These are phyloP conservation scores for Acromyrmex charruanus DNA, from an alignment of 1,140 invertebrate species.

Conservation along the genomic window DNA sequence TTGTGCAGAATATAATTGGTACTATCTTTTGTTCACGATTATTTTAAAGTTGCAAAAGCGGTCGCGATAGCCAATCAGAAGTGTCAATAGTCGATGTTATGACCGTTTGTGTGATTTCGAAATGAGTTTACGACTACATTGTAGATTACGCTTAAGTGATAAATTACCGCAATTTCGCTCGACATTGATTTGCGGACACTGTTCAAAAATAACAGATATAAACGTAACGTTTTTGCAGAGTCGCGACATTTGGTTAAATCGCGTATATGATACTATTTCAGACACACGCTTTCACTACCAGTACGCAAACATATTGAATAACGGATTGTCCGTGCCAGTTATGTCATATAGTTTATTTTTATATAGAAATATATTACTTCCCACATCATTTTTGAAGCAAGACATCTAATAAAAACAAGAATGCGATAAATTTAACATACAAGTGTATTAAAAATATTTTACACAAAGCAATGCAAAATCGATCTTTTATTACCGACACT, in stretches of 20 bases:
- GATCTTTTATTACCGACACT: background rate
- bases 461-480: background rate
- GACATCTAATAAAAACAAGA: background rate
- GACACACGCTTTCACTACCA: background rate
- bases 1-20: too few relatives aligned
- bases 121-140: too few relatives aligned
- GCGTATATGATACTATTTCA: background rate
- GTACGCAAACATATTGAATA: background rate
- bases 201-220: background rate
- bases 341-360: background rate
- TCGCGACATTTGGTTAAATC: constrained; percentile 5
- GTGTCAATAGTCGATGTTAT: too few relatives aligned
- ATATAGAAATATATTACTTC: background rate
- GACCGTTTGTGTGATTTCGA: too few relatives aligned
- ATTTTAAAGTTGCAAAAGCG: too few relatives aligned
- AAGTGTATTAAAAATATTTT: background rate
- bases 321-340: background rate
- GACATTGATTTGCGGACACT: background rate
- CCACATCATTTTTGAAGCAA: background rate
- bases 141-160: background rate
- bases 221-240: background rate
- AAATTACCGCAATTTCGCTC: background rate
- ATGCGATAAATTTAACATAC: background rate
- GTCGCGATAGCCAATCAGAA: too few relatives aligned
- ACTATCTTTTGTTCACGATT: too few relatives aligned